Conservation (phyloP, 2,113 vertebrate genomes). For the Corythoichthys haematopterus region DNA sequence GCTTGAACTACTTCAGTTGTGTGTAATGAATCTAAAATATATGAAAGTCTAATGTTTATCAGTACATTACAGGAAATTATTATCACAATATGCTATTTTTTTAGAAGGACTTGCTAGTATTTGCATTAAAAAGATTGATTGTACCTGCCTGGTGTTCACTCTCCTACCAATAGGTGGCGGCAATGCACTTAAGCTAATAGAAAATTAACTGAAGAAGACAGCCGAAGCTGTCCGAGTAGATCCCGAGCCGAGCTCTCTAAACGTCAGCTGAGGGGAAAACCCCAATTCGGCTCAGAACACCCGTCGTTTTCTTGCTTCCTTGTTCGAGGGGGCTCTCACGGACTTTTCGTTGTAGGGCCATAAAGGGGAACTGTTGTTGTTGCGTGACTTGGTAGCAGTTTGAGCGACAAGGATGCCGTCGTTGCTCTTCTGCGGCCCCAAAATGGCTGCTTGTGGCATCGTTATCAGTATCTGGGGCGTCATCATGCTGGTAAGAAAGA, state of each 20-base stretch:
- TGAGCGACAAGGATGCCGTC: constrained; percentile 71
- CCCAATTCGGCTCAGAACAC: background rate
- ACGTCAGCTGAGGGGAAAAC: background rate
- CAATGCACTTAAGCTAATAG: background rate
- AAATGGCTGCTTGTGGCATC: constrained; percentile 89
- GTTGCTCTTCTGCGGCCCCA: constrained; percentile 87
- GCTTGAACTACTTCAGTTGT: too few relatives aligned
- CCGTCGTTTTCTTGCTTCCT: background rate
- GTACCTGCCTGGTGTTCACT: too few relatives aligned
- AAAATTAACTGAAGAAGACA: background rate
- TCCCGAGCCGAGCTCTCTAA: background rate
- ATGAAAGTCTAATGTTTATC: too few relatives aligned
- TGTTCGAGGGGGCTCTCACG: background rate
- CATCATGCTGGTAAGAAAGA: constrained; percentile 83
- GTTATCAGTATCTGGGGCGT: constrained; percentile 90
- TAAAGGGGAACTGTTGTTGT: background rate
- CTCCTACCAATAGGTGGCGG: background rate
- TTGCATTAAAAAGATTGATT: too few relatives aligned
- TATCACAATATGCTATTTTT: too few relatives aligned
- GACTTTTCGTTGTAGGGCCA: background rate
- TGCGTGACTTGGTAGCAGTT: background rate
- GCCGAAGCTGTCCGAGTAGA: background rate
- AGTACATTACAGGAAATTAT: too few relatives aligned
- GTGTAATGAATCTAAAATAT: too few relatives aligned
- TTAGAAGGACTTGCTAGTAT: too few relatives aligned